Base-by-base conservation (phyloP, 2,888 invertebrate genomes). In the Acrocyrtus sp. region DNA sequence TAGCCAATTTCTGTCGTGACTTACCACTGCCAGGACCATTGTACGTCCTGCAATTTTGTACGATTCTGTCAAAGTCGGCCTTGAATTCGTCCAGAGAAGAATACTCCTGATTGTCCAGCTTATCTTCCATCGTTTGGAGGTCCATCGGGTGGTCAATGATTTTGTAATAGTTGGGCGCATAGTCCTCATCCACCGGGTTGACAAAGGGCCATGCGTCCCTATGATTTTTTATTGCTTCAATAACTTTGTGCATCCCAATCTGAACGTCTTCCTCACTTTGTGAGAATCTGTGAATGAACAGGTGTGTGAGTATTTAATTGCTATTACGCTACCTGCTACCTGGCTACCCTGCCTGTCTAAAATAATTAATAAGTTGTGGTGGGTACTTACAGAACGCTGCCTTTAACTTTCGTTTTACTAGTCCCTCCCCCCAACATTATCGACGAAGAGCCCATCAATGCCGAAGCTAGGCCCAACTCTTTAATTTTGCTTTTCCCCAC, bases 201-300 rank as follows among this genome's bases (percentile, higher is more conserved):
- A 93, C 88, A 85, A 97, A 96, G 0, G 96, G 96, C 96, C 96
- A 96, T 0, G 96, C 94, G 84, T 96, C 95, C 68, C 92, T 90
- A 83, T 96, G 95, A 81, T 91, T 90, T 82, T 92, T 93, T 43
- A 96, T 89, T 82, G 91, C 90, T 83, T 95, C 93, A 68, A 96
- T 86, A 69, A 96, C 94, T 87, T 95, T 95, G 85, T 94, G 93
- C 93, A 95, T 93, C 57, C 94, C 94, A 65, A 93, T 93, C 83
- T 92, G 91, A 68, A 94, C 87, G 82, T 94, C 94, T 83, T 94
- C 94, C 80, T 93, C 92, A 51, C 90, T 90, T 86, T 91, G 91
- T 81, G 90, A 89, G 84, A 92, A 92, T 84, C 81, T 82, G 27
- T n/a, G n/a, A n/a, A n/a, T n/a, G n/a, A n/a, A n/a, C n/a, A n/a